These are phyloP conservation scores for Ceratoteleas bidentatus DNA, from an alignment of 1,140 invertebrate genomes.

Conservation along the genomic window DNA sequence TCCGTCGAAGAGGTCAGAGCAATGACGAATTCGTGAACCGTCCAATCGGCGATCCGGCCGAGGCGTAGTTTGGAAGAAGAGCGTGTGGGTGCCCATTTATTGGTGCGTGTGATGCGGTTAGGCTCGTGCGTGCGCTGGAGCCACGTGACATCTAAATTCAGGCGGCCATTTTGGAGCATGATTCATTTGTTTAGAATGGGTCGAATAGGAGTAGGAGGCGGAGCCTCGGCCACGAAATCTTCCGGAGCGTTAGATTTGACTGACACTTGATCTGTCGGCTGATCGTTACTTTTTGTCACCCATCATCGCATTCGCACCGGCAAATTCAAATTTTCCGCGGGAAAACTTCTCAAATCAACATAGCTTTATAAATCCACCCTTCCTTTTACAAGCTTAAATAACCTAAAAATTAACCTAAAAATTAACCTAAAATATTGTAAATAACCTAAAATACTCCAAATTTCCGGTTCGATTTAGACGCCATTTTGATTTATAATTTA, in stretches of 20 bases:
- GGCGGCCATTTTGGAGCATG: constrained; percentile 80
- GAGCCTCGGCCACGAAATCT: constrained; percentile 76
- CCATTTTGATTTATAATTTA: constrained; percentile 7
- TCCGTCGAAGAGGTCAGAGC: constrained; percentile 11
- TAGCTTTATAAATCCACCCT: too few species aligned
- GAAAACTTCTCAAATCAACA: too few species aligned
- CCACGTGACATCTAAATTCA: constrained; percentile 80
- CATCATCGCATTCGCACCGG: background rate
- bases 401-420: too few species aligned
- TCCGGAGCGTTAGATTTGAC: constrained; percentile 69
- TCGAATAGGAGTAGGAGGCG: constrained; percentile 79
- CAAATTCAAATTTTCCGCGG: background rate
- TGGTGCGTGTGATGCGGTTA: constrained; percentile 54
- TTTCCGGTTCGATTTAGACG: constrained; percentile 8
- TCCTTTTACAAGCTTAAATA: too few species aligned
- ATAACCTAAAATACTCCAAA: too few species aligned
- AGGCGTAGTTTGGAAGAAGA: constrained; percentile 48
- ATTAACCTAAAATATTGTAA: too few species aligned
- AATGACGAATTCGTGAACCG: constrained; percentile 41
- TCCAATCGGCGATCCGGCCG: constrained; percentile 32
- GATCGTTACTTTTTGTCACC: background rate
- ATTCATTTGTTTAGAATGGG: constrained; percentile 81
- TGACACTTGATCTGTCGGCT: constrained; percentile 57
- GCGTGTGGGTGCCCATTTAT: constrained; percentile 46
- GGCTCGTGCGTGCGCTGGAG: constrained; percentile 61